A percentile compares a stretch with the other conserved stretches of the same genome.
These are phyloP conservation scores for Alentia gelatinosa DNA, from an alignment of 2,888 invertebrate genomes.

Conservation along the genomic window DNA sequence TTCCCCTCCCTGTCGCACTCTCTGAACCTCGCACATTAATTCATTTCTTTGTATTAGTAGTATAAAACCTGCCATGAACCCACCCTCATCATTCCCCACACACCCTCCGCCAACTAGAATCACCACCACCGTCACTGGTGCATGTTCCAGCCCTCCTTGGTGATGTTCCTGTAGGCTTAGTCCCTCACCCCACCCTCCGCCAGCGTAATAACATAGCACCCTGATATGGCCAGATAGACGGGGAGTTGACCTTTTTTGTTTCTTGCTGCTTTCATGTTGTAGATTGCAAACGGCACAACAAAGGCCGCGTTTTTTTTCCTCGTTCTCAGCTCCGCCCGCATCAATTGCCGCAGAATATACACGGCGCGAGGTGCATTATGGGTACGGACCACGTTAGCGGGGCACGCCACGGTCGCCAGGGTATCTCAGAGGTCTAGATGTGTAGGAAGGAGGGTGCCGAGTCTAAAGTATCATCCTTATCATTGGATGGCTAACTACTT, in stretches of 20 bases:
- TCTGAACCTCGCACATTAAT: too few species aligned
- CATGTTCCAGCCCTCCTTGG: not conserved
- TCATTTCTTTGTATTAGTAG: not conserved
- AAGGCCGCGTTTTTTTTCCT: constrained; percentile 11
- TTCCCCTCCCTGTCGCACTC: not conserved
- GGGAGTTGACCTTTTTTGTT: not conserved
- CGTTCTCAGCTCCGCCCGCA: not conserved
- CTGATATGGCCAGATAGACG: not conserved
- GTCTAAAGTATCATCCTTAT: too few species aligned
- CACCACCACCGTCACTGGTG: not conserved
- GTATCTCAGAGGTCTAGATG: too few species aligned
- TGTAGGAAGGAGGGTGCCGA: too few species aligned
- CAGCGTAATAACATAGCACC: not conserved
- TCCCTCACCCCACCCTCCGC: not conserved
- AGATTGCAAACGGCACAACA: constrained; percentile 8
- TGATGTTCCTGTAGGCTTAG: too few species aligned
- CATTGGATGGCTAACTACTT: too few species aligned
- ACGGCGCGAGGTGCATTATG: too few species aligned
- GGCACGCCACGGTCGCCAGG: too few species aligned
- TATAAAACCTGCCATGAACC: not conserved
- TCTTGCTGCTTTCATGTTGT: constrained; percentile 40
- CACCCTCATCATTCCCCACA: not conserved
- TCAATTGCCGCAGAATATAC: not conserved
- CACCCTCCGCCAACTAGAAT: not conserved
- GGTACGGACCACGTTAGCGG: too few species aligned